Evolutionary conservation across 1,140 invertebrate genomes (phyloP).

Genomic region (Meloidogyne hapla): DNA sequence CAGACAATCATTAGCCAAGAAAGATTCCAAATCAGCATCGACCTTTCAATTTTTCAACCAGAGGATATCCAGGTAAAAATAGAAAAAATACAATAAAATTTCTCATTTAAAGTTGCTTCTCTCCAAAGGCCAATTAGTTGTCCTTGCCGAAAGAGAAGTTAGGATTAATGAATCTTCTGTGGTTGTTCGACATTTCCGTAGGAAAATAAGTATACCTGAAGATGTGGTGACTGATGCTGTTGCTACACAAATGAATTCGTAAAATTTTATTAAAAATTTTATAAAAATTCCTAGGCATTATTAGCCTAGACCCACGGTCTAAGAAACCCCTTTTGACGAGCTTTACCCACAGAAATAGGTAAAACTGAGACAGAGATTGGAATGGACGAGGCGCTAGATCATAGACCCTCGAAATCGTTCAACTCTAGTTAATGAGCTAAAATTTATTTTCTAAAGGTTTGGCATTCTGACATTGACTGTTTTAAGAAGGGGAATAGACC

Average conservation of each 20-base stretch:
- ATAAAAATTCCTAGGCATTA: not conserved
- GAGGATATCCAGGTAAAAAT: conserved; percentile 33
- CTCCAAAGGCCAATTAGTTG: conserved; percentile 21
- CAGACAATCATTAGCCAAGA: conserved; percentile 13
- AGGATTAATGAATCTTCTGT: conserved; percentile 9
- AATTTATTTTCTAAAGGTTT: conserved; percentile 15
- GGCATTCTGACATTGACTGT: conserved; percentile 37
- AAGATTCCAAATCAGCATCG: conserved; percentile 25
- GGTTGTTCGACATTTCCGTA: conserved; percentile 14
- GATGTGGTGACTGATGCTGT: conserved; percentile 31
- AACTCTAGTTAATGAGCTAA: not conserved
- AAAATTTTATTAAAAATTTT: not conserved
- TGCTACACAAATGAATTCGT: conserved; percentile 25
- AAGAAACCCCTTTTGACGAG: not conserved
- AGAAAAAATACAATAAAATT: not conserved
- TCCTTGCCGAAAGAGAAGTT: conserved; percentile 30
- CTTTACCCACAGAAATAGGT: too few relatives aligned
- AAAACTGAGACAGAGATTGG: too few relatives aligned
- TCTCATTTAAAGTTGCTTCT: conserved; percentile 26
- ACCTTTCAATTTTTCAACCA: conserved; percentile 31
- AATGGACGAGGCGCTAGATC: too few relatives aligned
- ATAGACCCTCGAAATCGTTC: not conserved
- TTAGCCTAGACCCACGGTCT: not conserved
- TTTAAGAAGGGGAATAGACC: conserved; percentile 18
- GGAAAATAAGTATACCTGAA: conserved; percentile 22